Evolutionary conservation across 2,113 vertebrate genomes (phyloP).

Genomic region (Cranoglanis bouderius): DNA sequence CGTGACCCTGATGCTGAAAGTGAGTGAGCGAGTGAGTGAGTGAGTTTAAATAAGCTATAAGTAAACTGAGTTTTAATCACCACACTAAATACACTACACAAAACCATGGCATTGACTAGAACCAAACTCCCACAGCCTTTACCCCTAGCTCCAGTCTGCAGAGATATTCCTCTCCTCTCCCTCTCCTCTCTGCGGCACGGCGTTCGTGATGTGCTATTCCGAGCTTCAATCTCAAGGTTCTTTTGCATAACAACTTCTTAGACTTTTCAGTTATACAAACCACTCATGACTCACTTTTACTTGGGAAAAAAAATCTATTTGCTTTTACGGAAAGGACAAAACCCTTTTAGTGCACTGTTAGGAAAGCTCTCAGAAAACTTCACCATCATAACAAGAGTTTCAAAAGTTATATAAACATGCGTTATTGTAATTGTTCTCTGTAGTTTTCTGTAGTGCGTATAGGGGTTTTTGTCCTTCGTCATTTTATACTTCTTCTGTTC

Average conservation of each 20-base stretch:
- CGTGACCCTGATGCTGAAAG: not conserved
- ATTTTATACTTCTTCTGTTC: not conserved
- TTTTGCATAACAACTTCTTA: slow-evolving; percentile 23
- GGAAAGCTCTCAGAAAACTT: not conserved
- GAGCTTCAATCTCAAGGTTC: slow-evolving; percentile 15
- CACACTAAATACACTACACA: not conserved
- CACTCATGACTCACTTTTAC: not conserved
- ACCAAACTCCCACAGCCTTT: not conserved
- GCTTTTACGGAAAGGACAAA: not conserved
- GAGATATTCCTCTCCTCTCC: not conserved
- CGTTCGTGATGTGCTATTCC: not conserved
- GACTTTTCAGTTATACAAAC: not conserved
- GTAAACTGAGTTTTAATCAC: not conserved
- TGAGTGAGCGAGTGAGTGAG: not conserved
- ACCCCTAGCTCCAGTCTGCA: not conserved
- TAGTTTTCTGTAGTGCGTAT: not conserved
- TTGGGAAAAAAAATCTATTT: not conserved
- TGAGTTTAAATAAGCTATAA: not conserved
- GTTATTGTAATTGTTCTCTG: not conserved
- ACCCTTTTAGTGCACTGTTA: not conserved
- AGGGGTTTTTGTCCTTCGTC: not conserved
- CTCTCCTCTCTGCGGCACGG: not conserved
- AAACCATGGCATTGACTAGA: not conserved
- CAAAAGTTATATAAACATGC: not conserved
- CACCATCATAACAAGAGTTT: not conserved